Percentiles rank a stretch among this genome's conserved stretches.
Evolutionary conservation across 2,797 vertebrate species (phyloP).

Genomic region (Chelmon rostratus): DNA sequence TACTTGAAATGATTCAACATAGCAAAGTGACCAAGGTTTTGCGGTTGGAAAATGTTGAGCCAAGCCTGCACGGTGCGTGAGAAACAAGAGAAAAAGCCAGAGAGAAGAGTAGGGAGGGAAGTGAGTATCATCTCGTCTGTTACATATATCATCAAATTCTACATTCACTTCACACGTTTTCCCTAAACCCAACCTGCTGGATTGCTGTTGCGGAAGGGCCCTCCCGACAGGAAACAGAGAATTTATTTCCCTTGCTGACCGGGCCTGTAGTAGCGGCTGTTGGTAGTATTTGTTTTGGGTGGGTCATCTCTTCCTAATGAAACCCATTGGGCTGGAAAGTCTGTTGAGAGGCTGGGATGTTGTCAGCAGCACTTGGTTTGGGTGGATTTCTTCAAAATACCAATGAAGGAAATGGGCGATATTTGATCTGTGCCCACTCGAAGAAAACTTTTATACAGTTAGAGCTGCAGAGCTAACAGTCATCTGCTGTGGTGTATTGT

Average conservation of each 20-base stretch:
- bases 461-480: neutral
- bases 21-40: constrained; percentile 12
- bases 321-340: constrained; percentile 39
- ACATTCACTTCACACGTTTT: constrained; percentile 8
- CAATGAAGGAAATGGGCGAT: constrained; percentile 19
- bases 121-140: constrained; percentile 2
- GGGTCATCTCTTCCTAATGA: constrained; percentile 48
- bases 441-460: neutral
- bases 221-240: constrained; percentile 53
- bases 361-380: constrained; percentile 7
- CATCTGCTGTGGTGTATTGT: constrained; percentile 1
- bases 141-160: neutral
- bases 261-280: constrained; percentile 3
- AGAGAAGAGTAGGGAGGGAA: neutral
- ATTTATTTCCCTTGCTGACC: constrained; percentile 51
- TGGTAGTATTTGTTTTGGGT: constrained; percentile 52
- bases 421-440: constrained; percentile 5
- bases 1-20: constrained; percentile 38
- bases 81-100: constrained; percentile 4
- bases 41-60: constrained; percentile 9
- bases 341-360: constrained; percentile 11
- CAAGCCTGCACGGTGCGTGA: neutral
- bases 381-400: constrained; percentile 41
- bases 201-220: constrained; percentile 30
- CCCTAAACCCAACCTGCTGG: constrained; percentile 1